Conservation (phyloP, 2,888 invertebrate genomes). For the Leptinotarsa peninsularis region DNA sequence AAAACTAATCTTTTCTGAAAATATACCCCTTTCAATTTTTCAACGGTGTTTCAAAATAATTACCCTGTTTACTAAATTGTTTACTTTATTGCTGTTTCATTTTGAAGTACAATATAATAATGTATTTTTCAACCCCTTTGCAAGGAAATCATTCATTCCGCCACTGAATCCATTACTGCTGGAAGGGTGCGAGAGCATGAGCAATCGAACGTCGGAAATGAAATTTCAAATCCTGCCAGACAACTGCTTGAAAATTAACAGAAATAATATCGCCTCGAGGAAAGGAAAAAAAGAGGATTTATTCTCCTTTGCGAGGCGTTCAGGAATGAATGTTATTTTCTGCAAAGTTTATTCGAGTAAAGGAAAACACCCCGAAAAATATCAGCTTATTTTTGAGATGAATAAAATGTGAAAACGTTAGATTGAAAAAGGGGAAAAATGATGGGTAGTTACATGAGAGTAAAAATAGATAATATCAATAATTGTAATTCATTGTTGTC, state of each 20-base stretch:
- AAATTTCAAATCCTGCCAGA: slow-evolving; percentile 46
- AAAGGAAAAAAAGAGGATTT: slow-evolving; percentile 23
- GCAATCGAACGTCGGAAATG: slow-evolving; percentile 50
- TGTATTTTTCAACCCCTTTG: neutral
- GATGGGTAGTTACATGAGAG: too few species aligned
- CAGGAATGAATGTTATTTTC: slow-evolving; percentile 36
- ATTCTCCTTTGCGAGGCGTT: slow-evolving; percentile 31
- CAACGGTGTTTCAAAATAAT: too few species aligned
- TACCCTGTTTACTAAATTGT: too few species aligned
- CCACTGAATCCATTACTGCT: neutral
- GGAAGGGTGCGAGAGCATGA: neutral
- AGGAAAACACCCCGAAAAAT: slow-evolving; percentile 11
- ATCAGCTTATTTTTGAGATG: neutral
- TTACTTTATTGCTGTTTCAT: too few species aligned
- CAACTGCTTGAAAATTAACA: slow-evolving; percentile 50
- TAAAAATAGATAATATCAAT: too few species aligned
- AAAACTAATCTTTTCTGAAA: too few species aligned
- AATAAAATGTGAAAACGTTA: neutral
- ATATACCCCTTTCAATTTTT: too few species aligned
- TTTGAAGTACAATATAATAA: neutral
- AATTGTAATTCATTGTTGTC: too few species aligned
- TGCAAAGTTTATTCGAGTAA: slow-evolving; percentile 15
- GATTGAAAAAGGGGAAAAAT: too few species aligned
- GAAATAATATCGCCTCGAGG: slow-evolving; percentile 48
- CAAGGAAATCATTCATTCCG: neutral